Evolutionary conservation across 2,797 vertebrate species (phyloP), one percentile per base, ranked within the genome.

Genomic region (Myotis planiceps): DNA sequence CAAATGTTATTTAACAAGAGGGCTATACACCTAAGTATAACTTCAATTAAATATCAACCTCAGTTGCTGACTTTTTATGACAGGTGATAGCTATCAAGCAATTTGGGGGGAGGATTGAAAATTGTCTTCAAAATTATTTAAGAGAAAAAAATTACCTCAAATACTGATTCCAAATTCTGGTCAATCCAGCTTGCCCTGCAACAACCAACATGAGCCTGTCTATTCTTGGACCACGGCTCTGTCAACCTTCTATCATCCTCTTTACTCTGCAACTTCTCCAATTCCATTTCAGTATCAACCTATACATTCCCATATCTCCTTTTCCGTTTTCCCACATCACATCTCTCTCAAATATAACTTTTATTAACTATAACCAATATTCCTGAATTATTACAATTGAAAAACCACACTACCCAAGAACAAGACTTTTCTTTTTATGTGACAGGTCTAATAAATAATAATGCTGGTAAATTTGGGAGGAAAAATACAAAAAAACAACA

Each of bases 41-140:
- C 81, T 82, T 60, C n/a, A 49, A 87, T 71, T 75, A 83, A 83
- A 51, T 60, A 92, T 32, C 72, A 86, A 91, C 51, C 39, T 95
- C 47, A 75, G 19, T 47, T 91, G 34, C 55, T 72, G 51, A 74
- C 21, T 74, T 69, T 85, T 55, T 71, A 82, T 9, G 34, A 83
- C 58, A 94, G 63, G 27, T 75, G 15, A 47, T 78, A 51, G n/a
- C 7, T 34, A 94, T 19, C 37, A 55, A 89, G 34, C 29, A 85
- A 86, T 75, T 93, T 32, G 2, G 3, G 16, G 34, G 16, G 1
- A 27, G 27, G 29, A 55, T 14, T 89, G 27, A 86, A 49, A 92
- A 53, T 2, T 55, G 23, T 32, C 78, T 74, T n/a, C 37, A 92
- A 12, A 74, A 27, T 72, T 68, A 81, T 23, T 90, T 68, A 72